Evolutionary conservation across 2,797 vertebrate genomes (phyloP).

Genomic region (Pipistrellus pygmaeus): DNA sequence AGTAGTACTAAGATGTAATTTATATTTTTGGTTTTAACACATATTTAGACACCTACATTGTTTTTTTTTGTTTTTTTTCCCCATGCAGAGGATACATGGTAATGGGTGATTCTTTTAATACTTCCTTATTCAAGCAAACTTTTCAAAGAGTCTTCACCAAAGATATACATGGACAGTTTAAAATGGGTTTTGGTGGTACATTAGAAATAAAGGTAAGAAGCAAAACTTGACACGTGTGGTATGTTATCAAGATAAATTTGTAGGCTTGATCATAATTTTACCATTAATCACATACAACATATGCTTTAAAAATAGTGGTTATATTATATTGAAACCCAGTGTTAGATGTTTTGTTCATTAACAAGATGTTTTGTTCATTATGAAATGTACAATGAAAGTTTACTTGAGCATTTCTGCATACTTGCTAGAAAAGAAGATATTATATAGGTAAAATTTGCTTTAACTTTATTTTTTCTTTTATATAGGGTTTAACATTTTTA

Average conservation of each 20-base stretch:
- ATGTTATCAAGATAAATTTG: constrained; percentile 45
- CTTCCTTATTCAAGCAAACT: constrained; percentile 97
- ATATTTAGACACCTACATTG: neutral
- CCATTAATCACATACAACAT: constrained; percentile 37
- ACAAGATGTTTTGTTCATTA: neutral
- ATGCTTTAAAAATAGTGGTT: constrained; percentile 50
- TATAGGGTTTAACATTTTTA: constrained; percentile 23
- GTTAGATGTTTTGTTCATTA: constrained; percentile 62
- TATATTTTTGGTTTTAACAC: constrained; percentile 50
- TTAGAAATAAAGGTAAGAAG: constrained; percentile 96
- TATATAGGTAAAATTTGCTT: constrained; percentile 37
- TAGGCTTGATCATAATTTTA: constrained; percentile 37
- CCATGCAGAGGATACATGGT: constrained; percentile 96
- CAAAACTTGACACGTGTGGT: constrained; percentile 33
- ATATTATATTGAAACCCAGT: constrained; percentile 39
- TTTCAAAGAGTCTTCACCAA: constrained; percentile 98
- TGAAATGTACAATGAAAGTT: constrained; percentile 41
- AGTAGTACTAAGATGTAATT: constrained; percentile 43
- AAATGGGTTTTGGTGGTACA: constrained; percentile 97
- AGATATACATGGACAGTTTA: constrained; percentile 95
- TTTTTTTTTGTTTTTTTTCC: constrained; percentile 64
- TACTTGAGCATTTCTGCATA: neutral
- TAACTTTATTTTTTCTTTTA: constrained; percentile 24
- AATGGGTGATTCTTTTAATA: constrained; percentile 99
- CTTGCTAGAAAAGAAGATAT: constrained; percentile 55